A percentile compares a stretch with the other conserved stretches of the same genome.
phyloP scores from a whole-genome alignment of 2,113 vertebrate species.

The Saimiri boliviensis region DNA sequence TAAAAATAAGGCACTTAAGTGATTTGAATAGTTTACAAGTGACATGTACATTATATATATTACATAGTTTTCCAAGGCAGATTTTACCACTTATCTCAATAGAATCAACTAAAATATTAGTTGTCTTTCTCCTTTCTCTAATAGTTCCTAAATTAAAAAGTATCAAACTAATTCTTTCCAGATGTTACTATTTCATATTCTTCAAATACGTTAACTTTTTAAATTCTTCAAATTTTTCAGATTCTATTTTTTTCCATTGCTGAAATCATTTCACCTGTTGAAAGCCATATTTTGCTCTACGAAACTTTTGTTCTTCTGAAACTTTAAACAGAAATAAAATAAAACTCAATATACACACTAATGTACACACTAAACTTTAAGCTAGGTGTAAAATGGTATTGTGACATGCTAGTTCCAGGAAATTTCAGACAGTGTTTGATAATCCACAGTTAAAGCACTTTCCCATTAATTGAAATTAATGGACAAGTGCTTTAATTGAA shows the following conservation, averaged over 20 bases:
- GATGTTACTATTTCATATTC: neutral
- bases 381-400: neutral
- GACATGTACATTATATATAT: neutral
- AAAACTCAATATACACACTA: neutral
- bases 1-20: neutral
- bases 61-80: neutral
- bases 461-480: neutral
- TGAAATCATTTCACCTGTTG: neutral
- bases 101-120: neutral
- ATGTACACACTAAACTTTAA: neutral
- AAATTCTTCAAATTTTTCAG: neutral
- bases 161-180: neutral
- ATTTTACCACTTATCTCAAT: neutral
- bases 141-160: constrained; percentile 4
- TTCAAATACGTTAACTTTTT: neutral
- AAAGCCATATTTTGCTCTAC: neutral
- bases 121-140: neutral
- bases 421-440: neutral
- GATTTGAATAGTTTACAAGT: neutral
- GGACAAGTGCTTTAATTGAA: neutral
- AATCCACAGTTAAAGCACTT: neutral
- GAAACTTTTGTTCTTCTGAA: neutral
- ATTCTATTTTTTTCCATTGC: constrained; percentile 16
- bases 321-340: neutral
- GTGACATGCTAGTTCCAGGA: neutral